Percentiles rank a stretch among this genome's conserved stretches.
Conservation (phyloP, 2,797 vertebrate species). For the Hydrocynus forskahlii region DNA sequence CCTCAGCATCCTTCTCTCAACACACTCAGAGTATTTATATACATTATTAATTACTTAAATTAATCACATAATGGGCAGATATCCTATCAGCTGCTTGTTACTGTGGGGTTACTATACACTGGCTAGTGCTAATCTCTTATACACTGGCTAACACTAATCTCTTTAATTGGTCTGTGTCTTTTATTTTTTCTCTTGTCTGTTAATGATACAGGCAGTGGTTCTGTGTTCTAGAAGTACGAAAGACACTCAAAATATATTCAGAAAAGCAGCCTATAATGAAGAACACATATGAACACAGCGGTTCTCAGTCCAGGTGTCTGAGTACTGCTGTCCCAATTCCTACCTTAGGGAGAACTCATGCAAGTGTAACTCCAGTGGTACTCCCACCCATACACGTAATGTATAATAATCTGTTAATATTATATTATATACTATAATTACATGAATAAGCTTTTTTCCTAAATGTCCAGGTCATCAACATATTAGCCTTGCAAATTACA, state of each 20-base stretch:
- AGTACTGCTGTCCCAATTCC: not conserved
- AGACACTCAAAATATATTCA: not conserved
- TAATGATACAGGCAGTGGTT: not conserved
- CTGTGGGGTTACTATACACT: too few relatives aligned
- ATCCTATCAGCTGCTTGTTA: not conserved
- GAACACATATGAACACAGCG: too few relatives aligned
- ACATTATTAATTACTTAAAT: too few relatives aligned
- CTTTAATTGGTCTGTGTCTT: too few relatives aligned
- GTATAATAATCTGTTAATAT: too few relatives aligned
- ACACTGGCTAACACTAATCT: too few relatives aligned
- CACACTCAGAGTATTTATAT: too few relatives aligned
- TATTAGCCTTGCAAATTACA: constrained; percentile 28
- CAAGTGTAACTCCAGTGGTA: not conserved
- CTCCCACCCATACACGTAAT: not conserved
- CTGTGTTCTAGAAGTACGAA: not conserved
- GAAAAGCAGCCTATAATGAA: not conserved
- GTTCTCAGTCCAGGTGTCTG: too few relatives aligned
- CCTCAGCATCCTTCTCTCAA: too few relatives aligned
- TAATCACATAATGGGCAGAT: not conserved
- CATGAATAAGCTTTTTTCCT: not conserved
- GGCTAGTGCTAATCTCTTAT: too few relatives aligned
- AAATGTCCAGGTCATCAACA: constrained; percentile 11
- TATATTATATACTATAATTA: too few relatives aligned
- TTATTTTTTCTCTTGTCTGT: not conserved
- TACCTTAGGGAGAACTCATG: not conserved